These are phyloP conservation scores for Harpagifer antarcticus DNA, from an alignment of 2,797 vertebrate species.

Conservation along the genomic window DNA sequence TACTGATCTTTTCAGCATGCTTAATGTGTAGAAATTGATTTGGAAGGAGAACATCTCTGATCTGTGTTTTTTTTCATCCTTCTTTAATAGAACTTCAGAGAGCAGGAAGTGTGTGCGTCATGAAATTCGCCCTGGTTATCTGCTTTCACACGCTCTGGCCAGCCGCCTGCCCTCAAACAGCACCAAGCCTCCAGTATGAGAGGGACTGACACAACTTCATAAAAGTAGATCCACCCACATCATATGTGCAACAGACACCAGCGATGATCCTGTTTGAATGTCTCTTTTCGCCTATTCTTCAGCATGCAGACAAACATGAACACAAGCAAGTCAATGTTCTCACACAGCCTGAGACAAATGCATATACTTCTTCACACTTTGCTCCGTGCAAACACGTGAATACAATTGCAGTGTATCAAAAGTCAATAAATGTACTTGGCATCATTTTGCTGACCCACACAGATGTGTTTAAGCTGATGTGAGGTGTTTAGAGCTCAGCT, in stretches of 20 bases:
- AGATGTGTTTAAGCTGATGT: background rate
- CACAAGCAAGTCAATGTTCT: conserved; percentile 38
- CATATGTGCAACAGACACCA: conserved; percentile 16
- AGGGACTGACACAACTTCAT: conserved; percentile 37
- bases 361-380: background rate
- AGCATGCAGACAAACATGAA: conserved; percentile 16
- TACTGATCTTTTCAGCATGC: conserved; percentile 61
- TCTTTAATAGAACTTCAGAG: conserved; percentile 81
- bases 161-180: conserved; percentile 64
- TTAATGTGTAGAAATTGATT: conserved; percentile 80
- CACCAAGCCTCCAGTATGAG: conserved; percentile 50
- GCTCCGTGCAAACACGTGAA: conserved; percentile 12
- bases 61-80: conserved; percentile 80
- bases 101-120: conserved; percentile 85
- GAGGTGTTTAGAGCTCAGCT: background rate
- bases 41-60: conserved; percentile 75
- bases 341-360: conserved; percentile 17
- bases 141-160: conserved; percentile 83
- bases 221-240: conserved; percentile 16
- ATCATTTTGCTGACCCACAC: background rate
- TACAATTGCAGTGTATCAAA: conserved; percentile 15
- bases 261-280: background rate
- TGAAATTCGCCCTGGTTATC: conserved; percentile 79
- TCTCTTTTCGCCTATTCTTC: conserved; percentile 5
- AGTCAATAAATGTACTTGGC: background rate